A percentile compares a stretch with the other conserved stretches of the same genome.
Conservation (phyloP, 2,113 vertebrate genomes). For the Poeciliopsis retropinna region DNA sequence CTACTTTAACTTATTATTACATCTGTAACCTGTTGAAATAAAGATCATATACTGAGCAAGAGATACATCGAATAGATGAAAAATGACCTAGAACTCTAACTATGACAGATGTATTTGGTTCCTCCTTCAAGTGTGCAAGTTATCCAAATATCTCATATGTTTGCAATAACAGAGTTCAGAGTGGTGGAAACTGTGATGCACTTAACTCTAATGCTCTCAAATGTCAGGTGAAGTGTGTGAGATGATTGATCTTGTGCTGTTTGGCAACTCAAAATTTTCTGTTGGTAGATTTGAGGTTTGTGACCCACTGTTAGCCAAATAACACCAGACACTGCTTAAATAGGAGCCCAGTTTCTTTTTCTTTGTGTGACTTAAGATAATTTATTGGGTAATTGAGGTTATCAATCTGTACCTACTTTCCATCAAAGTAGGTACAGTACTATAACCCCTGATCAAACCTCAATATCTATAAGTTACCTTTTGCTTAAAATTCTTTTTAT, state of each 20-base stretch:
- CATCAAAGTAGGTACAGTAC: too few relatives aligned
- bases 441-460: too few relatives aligned
- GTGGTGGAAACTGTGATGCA: not conserved
- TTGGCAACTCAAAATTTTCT: not conserved
- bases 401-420: not conserved
- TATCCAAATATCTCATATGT: not conserved
- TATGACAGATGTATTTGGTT: not conserved
- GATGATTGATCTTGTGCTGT: not conserved
- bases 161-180: not conserved
- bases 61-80: not conserved
- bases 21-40: not conserved
- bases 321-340: too few relatives aligned
- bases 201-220: not conserved
- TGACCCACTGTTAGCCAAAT: too few relatives aligned
- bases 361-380: not conserved
- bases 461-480: too few relatives aligned
- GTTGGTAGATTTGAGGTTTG: too few relatives aligned
- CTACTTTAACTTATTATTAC: constrained; percentile 6
- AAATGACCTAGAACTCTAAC: not conserved
- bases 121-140: not conserved
- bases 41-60: not conserved
- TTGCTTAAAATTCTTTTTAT: too few relatives aligned
- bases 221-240: not conserved
- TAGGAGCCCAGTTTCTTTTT: not conserved
- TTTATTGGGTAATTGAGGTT: not conserved